Evolutionary conservation across 2,888 invertebrate genomes (phyloP).

Genomic region (Phortica okadai): DNA sequence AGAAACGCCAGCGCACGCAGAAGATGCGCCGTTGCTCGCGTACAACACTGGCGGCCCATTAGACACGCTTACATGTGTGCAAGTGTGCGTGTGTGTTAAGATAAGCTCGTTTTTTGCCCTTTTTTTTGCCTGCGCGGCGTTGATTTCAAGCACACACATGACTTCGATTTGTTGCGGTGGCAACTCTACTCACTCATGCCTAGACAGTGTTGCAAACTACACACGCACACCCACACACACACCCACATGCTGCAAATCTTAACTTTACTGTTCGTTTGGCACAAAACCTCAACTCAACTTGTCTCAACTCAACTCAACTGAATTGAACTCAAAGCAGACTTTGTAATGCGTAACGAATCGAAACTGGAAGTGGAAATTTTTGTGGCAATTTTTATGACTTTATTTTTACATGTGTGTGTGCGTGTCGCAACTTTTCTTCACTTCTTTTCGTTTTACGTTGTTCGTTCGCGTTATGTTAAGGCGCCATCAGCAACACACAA

Average conservation of each 20-base stretch:
- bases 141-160: neutral
- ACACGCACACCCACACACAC: too few species aligned
- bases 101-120: constrained; percentile 5
- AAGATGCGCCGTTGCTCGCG: neutral
- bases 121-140: constrained; percentile 1
- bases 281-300: neutral
- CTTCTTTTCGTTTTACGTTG: neutral
- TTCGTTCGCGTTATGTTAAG: constrained; percentile 9
- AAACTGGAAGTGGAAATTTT: constrained; percentile 44
- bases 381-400: constrained; percentile 71
- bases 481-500: neutral
- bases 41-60: neutral
- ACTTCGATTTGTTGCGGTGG: neutral
- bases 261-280: neutral
- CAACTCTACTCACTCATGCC: constrained; percentile 39
- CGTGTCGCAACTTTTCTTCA: neutral
- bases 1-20: neutral
- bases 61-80: neutral
- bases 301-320: neutral
- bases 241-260: neutral
- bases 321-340: constrained; percentile 7
- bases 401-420: constrained; percentile 51
- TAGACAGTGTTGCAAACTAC: neutral
- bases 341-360: constrained; percentile 63
- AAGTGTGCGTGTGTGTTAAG: constrained; percentile 20